These are phyloP conservation scores for Gymnogyps californianus DNA, from an alignment of 2,113 vertebrate species.

Conservation along the genomic window DNA sequence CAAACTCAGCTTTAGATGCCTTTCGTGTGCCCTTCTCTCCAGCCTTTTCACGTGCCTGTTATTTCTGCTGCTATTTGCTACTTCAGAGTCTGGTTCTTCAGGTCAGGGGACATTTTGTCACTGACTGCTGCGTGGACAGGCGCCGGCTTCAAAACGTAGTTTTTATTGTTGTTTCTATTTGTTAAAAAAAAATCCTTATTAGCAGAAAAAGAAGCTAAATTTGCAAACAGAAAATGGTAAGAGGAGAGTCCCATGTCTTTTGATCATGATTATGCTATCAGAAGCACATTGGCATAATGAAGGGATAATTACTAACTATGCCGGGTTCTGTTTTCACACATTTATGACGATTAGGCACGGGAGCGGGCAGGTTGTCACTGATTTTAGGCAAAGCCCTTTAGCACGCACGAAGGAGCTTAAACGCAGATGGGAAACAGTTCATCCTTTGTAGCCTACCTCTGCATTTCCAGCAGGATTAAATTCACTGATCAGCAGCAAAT, in stretches of 20 bases:
- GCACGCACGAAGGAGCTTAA: neutral
- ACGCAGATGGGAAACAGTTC: neutral
- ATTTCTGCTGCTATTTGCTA: neutral
- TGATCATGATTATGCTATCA: neutral
- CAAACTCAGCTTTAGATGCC: neutral
- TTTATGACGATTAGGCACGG: neutral
- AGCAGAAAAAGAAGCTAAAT: neutral
- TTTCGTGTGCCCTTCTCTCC: neutral
- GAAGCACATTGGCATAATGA: neutral
- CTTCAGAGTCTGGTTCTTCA: neutral
- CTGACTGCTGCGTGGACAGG: neutral
- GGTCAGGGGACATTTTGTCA: neutral
- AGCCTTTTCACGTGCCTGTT: neutral
- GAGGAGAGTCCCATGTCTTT: neutral
- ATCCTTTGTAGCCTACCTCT: neutral
- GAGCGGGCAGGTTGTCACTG: neutral
- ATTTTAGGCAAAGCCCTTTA: neutral
- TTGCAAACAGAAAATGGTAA: neutral
- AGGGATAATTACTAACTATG: neutral
- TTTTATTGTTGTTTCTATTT: neutral
- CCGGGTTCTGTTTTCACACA: constrained; percentile 10
- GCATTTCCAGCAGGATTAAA: neutral
- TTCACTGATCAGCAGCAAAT: neutral
- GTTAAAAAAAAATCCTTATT: neutral
- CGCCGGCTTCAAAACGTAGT: neutral